Conservation (phyloP, 2,797 vertebrate species). For the Agapornis canus region DNA sequence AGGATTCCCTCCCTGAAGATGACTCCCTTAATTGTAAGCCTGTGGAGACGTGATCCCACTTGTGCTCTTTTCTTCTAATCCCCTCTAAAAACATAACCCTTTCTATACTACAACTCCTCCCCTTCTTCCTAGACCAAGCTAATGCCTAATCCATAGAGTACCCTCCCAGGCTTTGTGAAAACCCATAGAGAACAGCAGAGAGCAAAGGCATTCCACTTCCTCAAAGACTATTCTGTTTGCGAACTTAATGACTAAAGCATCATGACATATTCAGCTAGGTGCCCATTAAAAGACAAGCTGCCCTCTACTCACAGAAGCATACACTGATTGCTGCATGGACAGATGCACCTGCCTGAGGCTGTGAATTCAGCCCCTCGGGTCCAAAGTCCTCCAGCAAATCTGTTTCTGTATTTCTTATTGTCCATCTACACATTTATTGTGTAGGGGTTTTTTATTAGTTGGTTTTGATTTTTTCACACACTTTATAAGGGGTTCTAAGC, state of each 20-base stretch:
- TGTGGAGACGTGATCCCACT: background rate
- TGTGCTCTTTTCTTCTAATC: background rate
- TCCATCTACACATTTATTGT: background rate
- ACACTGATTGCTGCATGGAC: rapidly evolving
- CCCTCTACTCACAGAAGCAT: background rate
- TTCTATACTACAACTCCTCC: background rate
- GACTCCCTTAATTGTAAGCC: background rate
- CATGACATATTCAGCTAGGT: background rate
- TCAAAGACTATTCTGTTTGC: background rate
- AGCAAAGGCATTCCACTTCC: background rate
- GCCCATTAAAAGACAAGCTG: background rate
- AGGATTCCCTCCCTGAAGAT: background rate
- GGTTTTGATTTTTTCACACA: background rate
- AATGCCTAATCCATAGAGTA: background rate
- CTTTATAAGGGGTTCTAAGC: background rate
- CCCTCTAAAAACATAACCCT: background rate
- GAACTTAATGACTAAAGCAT: background rate
- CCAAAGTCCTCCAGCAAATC: background rate
- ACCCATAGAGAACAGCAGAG: background rate
- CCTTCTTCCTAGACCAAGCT: background rate
- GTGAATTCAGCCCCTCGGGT: background rate
- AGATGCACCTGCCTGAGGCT: background rate
- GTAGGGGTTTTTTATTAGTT: background rate
- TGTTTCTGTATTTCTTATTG: background rate
- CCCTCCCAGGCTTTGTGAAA: background rate